Evolutionary conservation across 2,113 vertebrate species (phyloP).

Genomic region (Sylvia atricapilla): DNA sequence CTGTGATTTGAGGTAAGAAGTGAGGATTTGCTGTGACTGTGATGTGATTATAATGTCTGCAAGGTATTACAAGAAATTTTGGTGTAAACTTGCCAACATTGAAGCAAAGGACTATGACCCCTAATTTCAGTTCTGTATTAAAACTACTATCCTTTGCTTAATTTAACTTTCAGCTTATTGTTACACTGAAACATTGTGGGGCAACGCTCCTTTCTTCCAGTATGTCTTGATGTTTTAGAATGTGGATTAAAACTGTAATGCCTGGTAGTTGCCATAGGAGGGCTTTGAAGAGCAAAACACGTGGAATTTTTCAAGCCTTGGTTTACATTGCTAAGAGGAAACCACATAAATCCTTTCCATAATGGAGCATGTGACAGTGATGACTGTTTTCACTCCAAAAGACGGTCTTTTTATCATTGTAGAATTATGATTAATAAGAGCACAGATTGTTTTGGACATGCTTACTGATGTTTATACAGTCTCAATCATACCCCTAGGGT

Average conservation of each 20-base stretch:
- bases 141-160: background rate
- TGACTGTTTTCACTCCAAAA: conserved; percentile 12
- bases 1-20: background rate
- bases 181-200: background rate
- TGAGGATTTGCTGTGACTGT: background rate
- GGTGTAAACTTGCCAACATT: background rate
- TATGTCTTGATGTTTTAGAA: background rate
- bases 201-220: background rate
- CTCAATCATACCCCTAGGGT: background rate
- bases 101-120: background rate
- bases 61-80: background rate
- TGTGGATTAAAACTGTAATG: background rate
- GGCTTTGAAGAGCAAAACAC: background rate
- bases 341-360: conserved; percentile 32
- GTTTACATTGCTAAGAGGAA: background rate
- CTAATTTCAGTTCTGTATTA: background rate
- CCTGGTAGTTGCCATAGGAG: background rate
- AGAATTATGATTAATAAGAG: background rate
- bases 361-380: conserved; percentile 8
- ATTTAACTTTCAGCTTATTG: background rate
- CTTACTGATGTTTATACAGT: background rate
- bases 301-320: background rate
- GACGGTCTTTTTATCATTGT: background rate
- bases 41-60: background rate
- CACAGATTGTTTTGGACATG: background rate